phyloP scores from a whole-genome alignment of 2,797 vertebrate species.

The Strix occidentalis region DNA sequence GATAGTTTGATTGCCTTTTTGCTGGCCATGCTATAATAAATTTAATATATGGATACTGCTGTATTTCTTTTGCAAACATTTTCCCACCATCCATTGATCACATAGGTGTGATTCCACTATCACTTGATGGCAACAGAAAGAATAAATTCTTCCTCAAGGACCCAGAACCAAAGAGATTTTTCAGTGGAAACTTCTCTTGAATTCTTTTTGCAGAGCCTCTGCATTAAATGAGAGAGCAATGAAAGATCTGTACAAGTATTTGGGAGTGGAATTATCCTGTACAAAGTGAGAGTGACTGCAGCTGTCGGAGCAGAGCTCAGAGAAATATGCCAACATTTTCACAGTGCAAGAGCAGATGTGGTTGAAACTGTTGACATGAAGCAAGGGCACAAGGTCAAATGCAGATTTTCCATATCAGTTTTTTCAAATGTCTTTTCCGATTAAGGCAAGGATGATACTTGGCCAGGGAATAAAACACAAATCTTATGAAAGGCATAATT shows the following conservation, averaged over 20 bases:
- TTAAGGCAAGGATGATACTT: conserved; percentile 25
- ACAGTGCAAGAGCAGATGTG: conserved; percentile 74
- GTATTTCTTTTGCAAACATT: not conserved
- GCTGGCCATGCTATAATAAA: not conserved
- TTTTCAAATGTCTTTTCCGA: conserved; percentile 54
- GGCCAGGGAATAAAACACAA: not conserved
- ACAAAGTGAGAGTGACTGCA: conserved; percentile 66
- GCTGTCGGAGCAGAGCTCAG: conserved; percentile 62
- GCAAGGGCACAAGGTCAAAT: conserved; percentile 68
- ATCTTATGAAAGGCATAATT: conserved; percentile 35
- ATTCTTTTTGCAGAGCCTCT: conserved; percentile 26
- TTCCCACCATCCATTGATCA: not conserved
- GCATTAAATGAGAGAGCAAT: not conserved
- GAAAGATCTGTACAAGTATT: conserved; percentile 31
- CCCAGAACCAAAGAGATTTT: not conserved
- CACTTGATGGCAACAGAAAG: not conserved
- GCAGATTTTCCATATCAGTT: conserved; percentile 69
- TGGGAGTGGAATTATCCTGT: conserved; percentile 46
- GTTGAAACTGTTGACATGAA: conserved; percentile 62
- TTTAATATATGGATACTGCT: not conserved
- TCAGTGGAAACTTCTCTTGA: conserved; percentile 35
- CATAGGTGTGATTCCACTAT: accelerated
- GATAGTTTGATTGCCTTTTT: not conserved
- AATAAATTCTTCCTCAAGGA: not conserved
- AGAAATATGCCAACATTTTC: conserved; percentile 70